Percentiles rank a stretch among this genome's conserved stretches.
Conservation (phyloP, 1,140 invertebrate genomes). For the Brachionus plicatilis region DNA sequence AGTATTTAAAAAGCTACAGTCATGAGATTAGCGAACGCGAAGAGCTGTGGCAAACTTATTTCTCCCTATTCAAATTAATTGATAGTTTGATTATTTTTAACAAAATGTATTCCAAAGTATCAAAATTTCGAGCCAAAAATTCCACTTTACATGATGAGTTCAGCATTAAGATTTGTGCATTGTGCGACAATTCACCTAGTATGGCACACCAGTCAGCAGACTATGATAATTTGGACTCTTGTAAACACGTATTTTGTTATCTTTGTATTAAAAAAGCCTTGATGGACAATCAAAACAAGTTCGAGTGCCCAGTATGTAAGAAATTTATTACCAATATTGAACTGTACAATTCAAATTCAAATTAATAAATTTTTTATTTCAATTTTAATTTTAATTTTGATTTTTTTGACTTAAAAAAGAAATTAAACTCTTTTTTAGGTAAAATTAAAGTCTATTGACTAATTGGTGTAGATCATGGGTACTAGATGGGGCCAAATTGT, state of each 20-base stretch:
- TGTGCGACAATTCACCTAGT: conserved; percentile 5
- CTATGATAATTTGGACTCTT: background rate
- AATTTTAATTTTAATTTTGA: background rate
- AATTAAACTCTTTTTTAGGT: conserved; percentile 10
- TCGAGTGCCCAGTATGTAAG: conserved; percentile 1
- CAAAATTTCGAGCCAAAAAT: background rate
- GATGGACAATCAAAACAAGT: background rate
- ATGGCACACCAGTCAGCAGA: background rate
- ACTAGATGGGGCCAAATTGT: conserved; percentile 38
- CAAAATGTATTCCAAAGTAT: background rate
- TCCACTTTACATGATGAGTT: background rate
- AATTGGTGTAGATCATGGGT: conserved; percentile 17
- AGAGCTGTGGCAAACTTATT: conserved; percentile 39
- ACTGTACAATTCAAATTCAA: background rate
- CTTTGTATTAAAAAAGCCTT: conserved; percentile 19
- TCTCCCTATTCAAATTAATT: conserved; percentile 14
- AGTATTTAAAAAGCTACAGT: background rate
- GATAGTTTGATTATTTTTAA: background rate
- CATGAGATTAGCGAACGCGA: conserved; percentile 5
- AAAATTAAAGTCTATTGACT: background rate
- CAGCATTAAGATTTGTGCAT: background rate
- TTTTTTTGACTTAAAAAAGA: conserved; percentile 17
- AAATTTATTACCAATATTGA: background rate
- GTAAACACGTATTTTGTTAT: conserved; percentile 26
- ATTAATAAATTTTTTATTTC: conserved; percentile 5